phyloP scores from a whole-genome alignment of 1,140 invertebrate genomes.

The Tetragonula clypearis region DNA sequence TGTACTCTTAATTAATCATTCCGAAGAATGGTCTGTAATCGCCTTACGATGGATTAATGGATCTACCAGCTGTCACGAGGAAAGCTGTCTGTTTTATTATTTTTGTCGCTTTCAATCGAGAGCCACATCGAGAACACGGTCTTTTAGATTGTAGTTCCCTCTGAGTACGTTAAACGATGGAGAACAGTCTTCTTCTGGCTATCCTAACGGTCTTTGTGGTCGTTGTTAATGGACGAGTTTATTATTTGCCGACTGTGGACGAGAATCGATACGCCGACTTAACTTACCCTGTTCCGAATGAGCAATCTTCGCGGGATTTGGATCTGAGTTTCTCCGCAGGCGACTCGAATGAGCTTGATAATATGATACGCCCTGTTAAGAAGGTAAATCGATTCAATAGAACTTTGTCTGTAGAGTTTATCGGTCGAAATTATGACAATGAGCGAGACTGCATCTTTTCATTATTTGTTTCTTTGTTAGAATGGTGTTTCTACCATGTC shows the following conservation, averaged over 20 bases:
- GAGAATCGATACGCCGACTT: conserved; percentile 47
- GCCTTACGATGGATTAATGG: conserved; percentile 71
- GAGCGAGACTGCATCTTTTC: neutral
- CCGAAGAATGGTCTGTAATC: conserved; percentile 62
- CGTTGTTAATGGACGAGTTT: conserved; percentile 54
- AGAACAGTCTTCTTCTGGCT: neutral
- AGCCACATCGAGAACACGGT: neutral
- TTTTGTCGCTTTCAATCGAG: conserved; percentile 17
- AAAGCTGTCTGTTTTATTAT: conserved; percentile 40
- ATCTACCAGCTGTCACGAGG: conserved; percentile 41
- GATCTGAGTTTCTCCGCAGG: conserved; percentile 72
- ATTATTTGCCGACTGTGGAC: conserved; percentile 62
- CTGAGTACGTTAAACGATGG: conserved; percentile 33
- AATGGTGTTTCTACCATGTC: neutral
- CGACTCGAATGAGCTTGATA: conserved; percentile 52
- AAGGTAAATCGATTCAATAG: conserved; percentile 58
- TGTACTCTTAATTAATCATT: conserved; percentile 54
- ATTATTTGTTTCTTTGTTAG: neutral
- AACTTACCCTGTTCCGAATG: conserved; percentile 48
- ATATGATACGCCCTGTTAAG: conserved; percentile 48
- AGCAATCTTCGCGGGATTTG: conserved; percentile 73
- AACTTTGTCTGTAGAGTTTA: neutral
- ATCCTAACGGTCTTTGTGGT: conserved; percentile 22
- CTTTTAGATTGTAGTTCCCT: neutral
- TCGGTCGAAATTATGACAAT: neutral